A percentile compares a stretch with the other conserved stretches of the same genome.
Conservation (phyloP, 2,888 invertebrate species). For the Ophion ventricosus region DNA sequence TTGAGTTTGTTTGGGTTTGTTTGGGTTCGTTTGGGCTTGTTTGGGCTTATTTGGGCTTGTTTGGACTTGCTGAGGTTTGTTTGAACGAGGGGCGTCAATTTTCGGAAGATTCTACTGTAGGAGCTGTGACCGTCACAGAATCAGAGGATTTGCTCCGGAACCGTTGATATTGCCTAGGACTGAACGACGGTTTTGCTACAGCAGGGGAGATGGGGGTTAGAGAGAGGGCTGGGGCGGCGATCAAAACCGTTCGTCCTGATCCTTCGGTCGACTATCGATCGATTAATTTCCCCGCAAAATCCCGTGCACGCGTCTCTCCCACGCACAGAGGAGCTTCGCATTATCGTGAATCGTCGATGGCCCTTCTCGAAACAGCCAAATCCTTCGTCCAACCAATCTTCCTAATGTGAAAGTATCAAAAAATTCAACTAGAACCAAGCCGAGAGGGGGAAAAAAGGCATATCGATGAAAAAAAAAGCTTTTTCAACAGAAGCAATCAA, state of each 20-base stretch:
- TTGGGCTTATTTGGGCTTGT: background rate
- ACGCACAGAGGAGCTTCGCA: constrained; percentile 18
- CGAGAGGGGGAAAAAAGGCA: too few relatives aligned
- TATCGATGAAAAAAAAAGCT: too few relatives aligned
- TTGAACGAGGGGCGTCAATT: background rate
- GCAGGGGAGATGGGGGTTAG: background rate
- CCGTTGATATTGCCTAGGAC: constrained; percentile 59
- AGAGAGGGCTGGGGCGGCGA: constrained; percentile 22
- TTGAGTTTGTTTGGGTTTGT: background rate
- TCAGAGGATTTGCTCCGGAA: constrained; percentile 55
- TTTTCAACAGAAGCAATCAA: too few relatives aligned
- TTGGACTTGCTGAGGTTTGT: too few relatives aligned
- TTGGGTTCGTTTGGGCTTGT: background rate
- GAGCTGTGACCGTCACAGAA: constrained; percentile 34
- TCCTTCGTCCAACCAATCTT: background rate
- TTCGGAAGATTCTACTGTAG: constrained; percentile 13
- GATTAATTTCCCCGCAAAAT: constrained; percentile 46
- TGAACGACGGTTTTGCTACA: constrained; percentile 20
- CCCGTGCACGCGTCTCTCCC: background rate
- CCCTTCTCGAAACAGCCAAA: background rate
- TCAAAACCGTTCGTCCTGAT: constrained; percentile 37
- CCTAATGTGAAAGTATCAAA: background rate
- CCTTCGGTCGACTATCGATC: constrained; percentile 56
- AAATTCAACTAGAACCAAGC: background rate
- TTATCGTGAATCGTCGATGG: constrained; percentile 35